A percentile compares a stretch with the other conserved stretches of the same genome.
Evolutionary conservation across 1,140 invertebrate species (phyloP).

Genomic region (Drosophila varians): DNA sequence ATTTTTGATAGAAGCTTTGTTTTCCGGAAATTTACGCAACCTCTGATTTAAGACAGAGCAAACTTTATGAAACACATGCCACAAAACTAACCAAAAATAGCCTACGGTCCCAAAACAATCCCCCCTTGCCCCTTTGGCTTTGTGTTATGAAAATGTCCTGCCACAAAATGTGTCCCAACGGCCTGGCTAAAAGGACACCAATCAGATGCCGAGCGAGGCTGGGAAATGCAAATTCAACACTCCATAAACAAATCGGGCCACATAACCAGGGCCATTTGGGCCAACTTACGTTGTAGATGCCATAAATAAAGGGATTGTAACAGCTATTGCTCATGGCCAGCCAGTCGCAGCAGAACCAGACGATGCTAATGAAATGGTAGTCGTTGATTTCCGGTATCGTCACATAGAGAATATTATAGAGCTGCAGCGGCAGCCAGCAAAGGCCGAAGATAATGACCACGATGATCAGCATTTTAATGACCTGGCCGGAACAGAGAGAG

Average conservation of each 20-base stretch:
- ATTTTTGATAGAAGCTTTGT: background rate
- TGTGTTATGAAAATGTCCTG: background rate
- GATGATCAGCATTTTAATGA: constrained; percentile 93
- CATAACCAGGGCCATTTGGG: constrained; percentile 13
- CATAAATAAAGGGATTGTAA: constrained; percentile 94
- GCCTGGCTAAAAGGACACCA: constrained; percentile 3
- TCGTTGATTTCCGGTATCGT: constrained; percentile 89
- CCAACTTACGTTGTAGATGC: constrained; percentile 91
- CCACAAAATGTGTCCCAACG: constrained; percentile 24
- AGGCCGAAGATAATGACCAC: constrained; percentile 91
- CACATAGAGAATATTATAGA: constrained; percentile 89
- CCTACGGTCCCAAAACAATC: constrained; percentile 6
- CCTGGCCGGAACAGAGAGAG: constrained; percentile 84
- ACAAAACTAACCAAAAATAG: constrained; percentile 4
- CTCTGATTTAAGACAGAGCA: too few relatives aligned
- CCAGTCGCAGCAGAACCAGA: constrained; percentile 93
- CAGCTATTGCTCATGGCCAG: constrained; percentile 94
- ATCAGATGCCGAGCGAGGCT: constrained; percentile 21
- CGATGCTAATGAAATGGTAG: constrained; percentile 91
- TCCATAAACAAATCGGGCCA: constrained; percentile 14
- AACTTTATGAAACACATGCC: too few relatives aligned
- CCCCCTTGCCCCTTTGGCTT: constrained; percentile 1
- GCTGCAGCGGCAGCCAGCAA: constrained; percentile 92
- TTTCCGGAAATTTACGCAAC: too few relatives aligned
- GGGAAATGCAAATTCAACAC: constrained; percentile 35